Evolutionary conservation across 2,113 vertebrate species (phyloP), one percentile per base, ranked within the genome.

Genomic region (Neotragus pygmaeus): DNA sequence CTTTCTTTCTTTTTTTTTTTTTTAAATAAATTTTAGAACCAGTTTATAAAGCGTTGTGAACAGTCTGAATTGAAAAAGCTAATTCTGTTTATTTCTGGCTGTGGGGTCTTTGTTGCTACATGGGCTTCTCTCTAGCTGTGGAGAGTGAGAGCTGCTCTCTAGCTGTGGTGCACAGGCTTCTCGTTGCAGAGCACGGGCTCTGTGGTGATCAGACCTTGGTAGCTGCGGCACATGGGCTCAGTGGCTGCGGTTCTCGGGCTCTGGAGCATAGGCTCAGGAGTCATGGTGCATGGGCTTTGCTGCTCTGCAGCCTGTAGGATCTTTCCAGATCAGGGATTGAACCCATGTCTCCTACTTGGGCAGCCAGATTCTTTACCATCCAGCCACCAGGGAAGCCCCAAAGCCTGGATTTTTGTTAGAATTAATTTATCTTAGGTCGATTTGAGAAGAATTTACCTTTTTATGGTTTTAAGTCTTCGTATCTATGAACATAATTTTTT

Each of bases 221-320:
- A 39, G n/a, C n/a, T 39, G 62, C 0, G 1, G 62, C 62, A 19
- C 62, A 9, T 0, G 6, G 62, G 16, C 33, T n/a, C 33, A 9
- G 16, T n/a, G 33, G 33, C 3, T 25, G 36, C 36, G 5, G 66
- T 70, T 6, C 66, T n/a, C 19, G 0, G 43, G 27, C 27, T 47
- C 43, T 77, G 43, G 73, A n/a, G n/a, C n/a, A n/a, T n/a, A n/a
- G n/a, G n/a, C n/a, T n/a, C n/a, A n/a, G n/a, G n/a, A n/a, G n/a
- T n/a, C n/a, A n/a, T n/a, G n/a, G n/a, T n/a, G n/a, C n/a, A 30
- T 0, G 4, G 75, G 75, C 43, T 78, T 10, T 30, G 75, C 28
- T 47, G 43, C 75, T 47, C 27, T 17, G 15, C 45, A 47, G 43
- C 15, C 43, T 30, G 43, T 78, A 47, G 7, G 43, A 30, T 78